Base-by-base conservation (phyloP, 53 echinoderm and acorn worm species). In the Mesocentrotus franciscanus region DNA sequence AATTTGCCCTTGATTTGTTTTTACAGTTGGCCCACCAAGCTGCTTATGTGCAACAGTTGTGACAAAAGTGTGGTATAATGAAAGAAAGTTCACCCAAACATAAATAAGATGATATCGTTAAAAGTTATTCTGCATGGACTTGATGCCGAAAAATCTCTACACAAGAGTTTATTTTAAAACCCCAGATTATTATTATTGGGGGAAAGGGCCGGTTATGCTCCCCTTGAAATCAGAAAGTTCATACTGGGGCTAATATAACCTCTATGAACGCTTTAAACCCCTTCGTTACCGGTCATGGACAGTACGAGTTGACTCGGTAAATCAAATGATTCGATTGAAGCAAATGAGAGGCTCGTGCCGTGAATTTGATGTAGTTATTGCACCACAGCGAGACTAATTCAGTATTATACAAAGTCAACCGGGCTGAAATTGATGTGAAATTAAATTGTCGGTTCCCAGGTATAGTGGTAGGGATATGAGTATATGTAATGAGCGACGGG, bases 281-380 rank as follows among this genome's bases (percentile, higher is more conserved):
- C 4, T 20, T 81, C 20, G 36, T 81, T 20, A 81, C 42, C 42
- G 81, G 81, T 42, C 81, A 39, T 42, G 81, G 81, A 81, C 36
- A 81, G 42, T 76, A 30, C 76, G 0, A 76, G 64, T 36, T 20
- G 36, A 42, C 81, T 81, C 8, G 15, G 18, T 87, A 42, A 84
- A 84, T 84, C 42, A 84, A 20, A 84, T 84, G 84, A 84, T 84
- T 84, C 49, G 24, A 87, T 57, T 87, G 87, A 87, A 11, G 56
- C 29, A 58, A 87, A 87, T 87, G 87, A 87, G 20, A 58, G 59
- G 16, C 87, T 29, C 87, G 87, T 87, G 58, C 56, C 26, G 58
- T 87, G 58, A 87, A 87, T 87, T 57, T 10, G 58, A 87, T 87
- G 87, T 26, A 26, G 29, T 87, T 87, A 87, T 87, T 58, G 27